A percentile compares a stretch with the other conserved stretches of the same genome.
Conservation (phyloP, 2,113 vertebrate species). For the Tragulus kanchil region DNA sequence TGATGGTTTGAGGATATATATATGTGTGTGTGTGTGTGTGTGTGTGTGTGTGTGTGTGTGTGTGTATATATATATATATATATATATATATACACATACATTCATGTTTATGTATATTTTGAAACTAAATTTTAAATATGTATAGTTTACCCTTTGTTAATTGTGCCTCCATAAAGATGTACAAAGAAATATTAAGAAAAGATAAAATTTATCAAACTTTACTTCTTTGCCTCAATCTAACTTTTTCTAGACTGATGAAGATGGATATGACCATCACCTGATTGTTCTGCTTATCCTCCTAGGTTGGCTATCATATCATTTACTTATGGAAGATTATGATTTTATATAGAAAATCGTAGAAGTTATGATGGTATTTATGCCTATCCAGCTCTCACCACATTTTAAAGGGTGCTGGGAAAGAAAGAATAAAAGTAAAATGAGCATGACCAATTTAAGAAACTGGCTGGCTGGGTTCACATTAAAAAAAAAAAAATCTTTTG, state of each 20-base stretch:
- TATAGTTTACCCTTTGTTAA: not conserved
- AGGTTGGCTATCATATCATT: not conserved
- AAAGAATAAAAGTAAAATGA: not conserved
- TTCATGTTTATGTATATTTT: not conserved
- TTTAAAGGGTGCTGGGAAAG: not conserved
- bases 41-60: too few relatives aligned
- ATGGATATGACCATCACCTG: too few relatives aligned
- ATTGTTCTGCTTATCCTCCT: not conserved
- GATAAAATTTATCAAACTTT: not conserved
- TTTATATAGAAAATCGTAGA: not conserved
- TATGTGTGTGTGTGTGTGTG: not conserved
- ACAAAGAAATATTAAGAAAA: not conserved
- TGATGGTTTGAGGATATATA: not conserved
- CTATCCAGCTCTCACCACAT: not conserved
- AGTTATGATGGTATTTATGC: not conserved
- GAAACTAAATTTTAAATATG: not conserved
- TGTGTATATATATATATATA: too few relatives aligned
- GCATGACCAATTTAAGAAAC: not conserved
- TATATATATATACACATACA: too few relatives aligned
- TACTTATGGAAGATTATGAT: not conserved
- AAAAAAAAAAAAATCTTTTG: not conserved
- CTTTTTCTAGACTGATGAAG: not conserved
- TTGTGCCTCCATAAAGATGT: not conserved
- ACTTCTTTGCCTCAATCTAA: not conserved
- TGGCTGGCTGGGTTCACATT: not conserved